Conservation (phyloP, 37 sponge, comb jelly and placozoan genomes). For the Amphimedon queenslandica region DNA sequence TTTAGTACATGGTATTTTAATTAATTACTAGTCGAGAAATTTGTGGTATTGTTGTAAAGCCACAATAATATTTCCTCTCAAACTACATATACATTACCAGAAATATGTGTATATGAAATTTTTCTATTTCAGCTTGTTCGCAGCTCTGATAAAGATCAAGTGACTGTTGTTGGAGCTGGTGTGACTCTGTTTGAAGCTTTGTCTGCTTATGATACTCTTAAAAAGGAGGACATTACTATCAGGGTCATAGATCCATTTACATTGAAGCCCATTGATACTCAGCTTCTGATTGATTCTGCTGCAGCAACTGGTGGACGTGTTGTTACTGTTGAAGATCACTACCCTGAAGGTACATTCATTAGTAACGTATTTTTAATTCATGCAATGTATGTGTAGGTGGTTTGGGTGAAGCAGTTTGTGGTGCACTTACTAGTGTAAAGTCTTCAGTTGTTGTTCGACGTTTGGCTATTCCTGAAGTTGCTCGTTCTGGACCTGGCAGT, state of each 20-base stretch:
- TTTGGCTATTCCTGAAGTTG: conserved; percentile 87
- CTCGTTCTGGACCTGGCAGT: conserved; percentile 82
- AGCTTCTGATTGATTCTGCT: conserved; percentile 64
- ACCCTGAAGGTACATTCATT: conserved; percentile 65
- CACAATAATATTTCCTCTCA: no score
- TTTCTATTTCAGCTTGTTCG: conserved; percentile 55
- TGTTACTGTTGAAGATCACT: conserved; percentile 97
- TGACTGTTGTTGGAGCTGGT: conserved; percentile 90
- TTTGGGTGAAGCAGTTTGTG: conserved; percentile 96
- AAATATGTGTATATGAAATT: no score
- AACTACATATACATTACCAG: no score
- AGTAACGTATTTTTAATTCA: background rate
- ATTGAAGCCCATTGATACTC: conserved; percentile 91
- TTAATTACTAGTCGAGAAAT: no score
- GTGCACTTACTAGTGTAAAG: conserved; percentile 65
- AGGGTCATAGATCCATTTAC: conserved; percentile 95
- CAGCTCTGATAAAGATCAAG: conserved; percentile 63
- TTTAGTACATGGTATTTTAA: no score
- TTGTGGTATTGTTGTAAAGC: no score
- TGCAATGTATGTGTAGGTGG: conserved; percentile 64
- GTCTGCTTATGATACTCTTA: conserved; percentile 62
- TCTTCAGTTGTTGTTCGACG: conserved; percentile 38
- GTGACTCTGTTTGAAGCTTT: conserved; percentile 91
- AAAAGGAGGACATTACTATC: conserved; percentile 81
- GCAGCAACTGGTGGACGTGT: conserved; percentile 82